Base-by-base conservation (phyloP, 2,888 invertebrate genomes). In the Patella caerulea region DNA sequence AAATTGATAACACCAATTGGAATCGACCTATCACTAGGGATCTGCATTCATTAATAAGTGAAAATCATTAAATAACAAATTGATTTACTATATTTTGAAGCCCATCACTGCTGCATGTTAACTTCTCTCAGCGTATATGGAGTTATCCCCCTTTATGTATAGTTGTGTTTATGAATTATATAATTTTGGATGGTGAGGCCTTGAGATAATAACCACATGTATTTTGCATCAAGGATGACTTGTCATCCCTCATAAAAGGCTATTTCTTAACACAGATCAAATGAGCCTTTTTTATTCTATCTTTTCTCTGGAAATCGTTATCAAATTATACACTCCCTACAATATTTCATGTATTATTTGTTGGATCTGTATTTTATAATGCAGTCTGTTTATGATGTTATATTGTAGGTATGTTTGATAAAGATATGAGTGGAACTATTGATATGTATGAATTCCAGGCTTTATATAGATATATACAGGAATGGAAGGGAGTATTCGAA, bases 381-480 rank as follows among this genome's bases (percentile, higher is more conserved):
- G 19, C 3, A 65, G 19, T 15, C 45, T 19, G 15, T n/a, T 17
- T 71, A 7, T 71, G 5, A 24, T 34, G 29, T 29, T 34, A 71
- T 71, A 71, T 71, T 92, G 91, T 72, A 96, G 96, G 95, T 77
- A 96, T 97, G 96, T 97, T 97, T 92, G 97, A 97, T 90, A 94
- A 94, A 86, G 96, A 96, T 88, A 94, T 94, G 80, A 94, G 94
- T 83, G 97, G 96, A n/a, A 95, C 95, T 45, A 96, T 97, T 84
- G 95, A 96, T 89, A 86, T 96, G 2, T 93, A 94, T 83, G 97
- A 97, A 91, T 97, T 97, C 90, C 95, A 96, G 90, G 95, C 96
- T 86, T 93, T 97, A 29, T 97, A 95, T 92, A 95, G 94, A 77
- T 97, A 97, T 88, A 94, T 97, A 56, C 97, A 97, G 91, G 95